A percentile compares a stretch with the other conserved stretches of the same genome.
These are phyloP conservation scores for Epinotia bilunana DNA, from an alignment of 2,888 invertebrate species.

Conservation along the genomic window DNA sequence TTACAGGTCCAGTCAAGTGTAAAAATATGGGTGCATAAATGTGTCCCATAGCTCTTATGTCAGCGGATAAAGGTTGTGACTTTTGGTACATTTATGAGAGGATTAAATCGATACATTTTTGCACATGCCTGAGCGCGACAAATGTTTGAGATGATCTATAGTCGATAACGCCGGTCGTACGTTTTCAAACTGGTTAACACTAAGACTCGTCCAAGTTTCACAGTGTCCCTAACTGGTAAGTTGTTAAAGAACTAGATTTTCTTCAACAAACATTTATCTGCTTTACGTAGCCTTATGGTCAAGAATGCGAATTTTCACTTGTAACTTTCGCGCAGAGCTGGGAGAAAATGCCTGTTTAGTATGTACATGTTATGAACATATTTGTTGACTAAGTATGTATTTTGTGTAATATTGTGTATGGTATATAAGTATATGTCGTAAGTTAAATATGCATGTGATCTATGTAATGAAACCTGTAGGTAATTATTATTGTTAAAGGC, in stretches of 20 bases:
- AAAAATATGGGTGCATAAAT: too few species aligned
- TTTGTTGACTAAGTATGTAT: conserved; percentile 1
- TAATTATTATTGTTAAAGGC: too few species aligned
- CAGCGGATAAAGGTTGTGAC: too few species aligned
- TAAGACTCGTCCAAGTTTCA: conserved; percentile 13
- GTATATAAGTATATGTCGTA: neutral
- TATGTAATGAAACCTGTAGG: neutral
- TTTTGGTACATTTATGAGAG: too few species aligned
- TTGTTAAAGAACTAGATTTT: conserved; percentile 21
- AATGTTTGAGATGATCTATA: too few species aligned
- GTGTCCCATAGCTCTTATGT: too few species aligned
- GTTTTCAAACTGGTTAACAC: neutral
- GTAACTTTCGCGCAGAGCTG: conserved; percentile 22
- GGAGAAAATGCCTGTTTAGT: conserved; percentile 24
- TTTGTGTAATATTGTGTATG: too few species aligned
- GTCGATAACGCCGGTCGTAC: too few species aligned
- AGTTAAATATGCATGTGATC: neutral
- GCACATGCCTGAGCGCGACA: too few species aligned
- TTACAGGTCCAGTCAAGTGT: too few species aligned
- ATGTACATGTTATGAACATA: conserved; percentile 31
- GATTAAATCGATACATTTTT: too few species aligned
- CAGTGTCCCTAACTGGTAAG: conserved; percentile 19
- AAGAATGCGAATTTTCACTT: conserved; percentile 28
- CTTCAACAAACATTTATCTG: conserved; percentile 22
- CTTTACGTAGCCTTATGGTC: conserved; percentile 9